Base-by-base conservation (phyloP, 2,888 invertebrate species). In the Mythimna lalbum region DNA sequence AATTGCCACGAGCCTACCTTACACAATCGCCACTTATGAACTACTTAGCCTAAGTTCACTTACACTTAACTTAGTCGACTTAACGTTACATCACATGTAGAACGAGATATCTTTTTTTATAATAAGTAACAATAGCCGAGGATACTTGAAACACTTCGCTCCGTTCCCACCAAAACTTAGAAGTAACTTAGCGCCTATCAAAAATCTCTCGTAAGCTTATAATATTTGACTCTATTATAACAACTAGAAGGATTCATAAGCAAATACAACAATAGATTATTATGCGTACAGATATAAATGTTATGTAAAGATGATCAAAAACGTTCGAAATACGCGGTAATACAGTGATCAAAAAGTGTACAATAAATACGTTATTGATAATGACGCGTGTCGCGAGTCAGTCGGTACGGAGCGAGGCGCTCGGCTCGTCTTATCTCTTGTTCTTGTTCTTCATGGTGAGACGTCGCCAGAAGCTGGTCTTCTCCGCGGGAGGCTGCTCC, bases 401-500 rank as follows among this genome's bases (percentile, higher is more conserved):
- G 84, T 87, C 84, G 87, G 85, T 87, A 89, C 88, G 89, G 90
- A 92, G 90, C 90, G 88, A 88, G 57, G 74, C 86, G 88, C 84
- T 78, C 84, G 85, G 87, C 86, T 67, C 68, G 73, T 86, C 93
- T 96, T 97, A 97, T 96, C 97, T 97, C 92, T 97, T 97, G 85
- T 97, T 97, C 89, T 97, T 97, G 86, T 96, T 97, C 90, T 97
- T 97, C 96, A 97, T 97, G 81, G 97, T 97, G 86, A 97, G 96
- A 89, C 97, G 96, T 90, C 97, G 96, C 97, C 97, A 97, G 95
- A 97, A 97, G 90, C 96, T 96, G 69, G 97, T 96, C 91, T 97
- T 97, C 87, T 97, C 97, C 3, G 95, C 93, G 39, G 96, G 92
- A 79, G 96, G 93, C 86, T 92, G 93, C 83, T 96, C 94, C 81